These are phyloP conservation scores for Chionoecetes opilio DNA, from an alignment of 1,140 invertebrate species.

Conservation along the genomic window DNA sequence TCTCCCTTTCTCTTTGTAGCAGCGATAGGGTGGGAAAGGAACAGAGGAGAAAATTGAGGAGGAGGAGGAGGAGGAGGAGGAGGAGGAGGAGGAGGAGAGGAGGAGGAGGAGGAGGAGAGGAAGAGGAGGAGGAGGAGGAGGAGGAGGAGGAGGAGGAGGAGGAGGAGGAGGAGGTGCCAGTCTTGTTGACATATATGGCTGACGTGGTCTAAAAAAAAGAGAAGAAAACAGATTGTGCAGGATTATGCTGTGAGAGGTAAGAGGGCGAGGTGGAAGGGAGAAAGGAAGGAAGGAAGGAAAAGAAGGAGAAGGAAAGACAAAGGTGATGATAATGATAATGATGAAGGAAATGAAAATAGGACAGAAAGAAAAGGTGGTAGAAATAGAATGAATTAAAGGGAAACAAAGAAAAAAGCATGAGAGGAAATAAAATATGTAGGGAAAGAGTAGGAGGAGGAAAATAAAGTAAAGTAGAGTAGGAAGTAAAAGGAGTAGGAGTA, in stretches of 20 bases:
- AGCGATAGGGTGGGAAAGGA: background rate
- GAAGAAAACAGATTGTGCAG: constrained; percentile 6
- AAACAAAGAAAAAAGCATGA: background rate
- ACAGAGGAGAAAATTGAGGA: too few relatives aligned
- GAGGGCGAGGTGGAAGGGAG: background rate
- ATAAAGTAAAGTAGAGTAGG: background rate
- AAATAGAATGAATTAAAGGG: too few relatives aligned
- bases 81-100: too few relatives aligned
- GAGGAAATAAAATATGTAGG: too few relatives aligned
- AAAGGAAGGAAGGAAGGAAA: background rate
- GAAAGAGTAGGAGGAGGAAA: background rate
- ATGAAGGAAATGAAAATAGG: too few relatives aligned
- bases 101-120: background rate
- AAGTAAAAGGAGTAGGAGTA: background rate
- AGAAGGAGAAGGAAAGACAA: background rate
- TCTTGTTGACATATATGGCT: background rate
- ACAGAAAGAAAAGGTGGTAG: too few relatives aligned
- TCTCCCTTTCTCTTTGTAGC: background rate
- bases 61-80: background rate
- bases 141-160: background rate
- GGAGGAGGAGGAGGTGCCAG: background rate
- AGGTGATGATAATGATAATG: too few relatives aligned
- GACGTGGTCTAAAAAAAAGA: background rate
- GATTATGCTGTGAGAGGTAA: background rate
- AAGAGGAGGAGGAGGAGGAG: background rate